Conservation (phyloP, 2,797 vertebrate genomes). For the Tapirus indicus region DNA sequence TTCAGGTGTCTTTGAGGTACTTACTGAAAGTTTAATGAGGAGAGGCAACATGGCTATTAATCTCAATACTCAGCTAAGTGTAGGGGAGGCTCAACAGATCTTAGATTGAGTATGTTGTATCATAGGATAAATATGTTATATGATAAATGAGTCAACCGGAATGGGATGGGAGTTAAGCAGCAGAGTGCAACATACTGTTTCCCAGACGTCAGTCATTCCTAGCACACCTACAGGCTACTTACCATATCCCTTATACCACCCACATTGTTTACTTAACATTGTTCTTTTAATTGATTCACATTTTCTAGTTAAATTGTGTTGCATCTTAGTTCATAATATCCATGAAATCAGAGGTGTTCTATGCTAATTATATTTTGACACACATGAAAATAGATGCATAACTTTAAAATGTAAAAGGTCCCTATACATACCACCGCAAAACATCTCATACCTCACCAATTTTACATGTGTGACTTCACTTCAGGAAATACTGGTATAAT, state of each 20-base stretch:
- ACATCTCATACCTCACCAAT: not conserved
- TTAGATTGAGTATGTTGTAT: not conserved
- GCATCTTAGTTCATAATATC: not conserved
- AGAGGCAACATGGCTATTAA: not conserved
- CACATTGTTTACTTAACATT: not conserved
- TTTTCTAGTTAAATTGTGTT: not conserved
- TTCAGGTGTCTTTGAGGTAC: not conserved
- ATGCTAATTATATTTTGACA: conserved; percentile 37
- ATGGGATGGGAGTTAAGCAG: not conserved
- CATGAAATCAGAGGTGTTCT: not conserved
- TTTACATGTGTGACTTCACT: not conserved
- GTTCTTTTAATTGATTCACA: not conserved
- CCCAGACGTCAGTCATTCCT: not conserved
- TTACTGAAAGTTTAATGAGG: not conserved
- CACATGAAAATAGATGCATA: not conserved
- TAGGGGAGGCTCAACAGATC: not conserved
- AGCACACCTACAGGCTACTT: not conserved
- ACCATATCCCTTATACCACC: not conserved
- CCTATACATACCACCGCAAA: not conserved
- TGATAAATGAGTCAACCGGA: not conserved
- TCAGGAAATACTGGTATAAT: not conserved
- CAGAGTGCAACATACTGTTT: not conserved
- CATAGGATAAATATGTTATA: not conserved
- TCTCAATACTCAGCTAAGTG: not conserved
- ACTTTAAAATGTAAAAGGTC: not conserved